Conservation (phyloP, 2,888 invertebrate genomes). For the Archaeoteleia sp. region DNA sequence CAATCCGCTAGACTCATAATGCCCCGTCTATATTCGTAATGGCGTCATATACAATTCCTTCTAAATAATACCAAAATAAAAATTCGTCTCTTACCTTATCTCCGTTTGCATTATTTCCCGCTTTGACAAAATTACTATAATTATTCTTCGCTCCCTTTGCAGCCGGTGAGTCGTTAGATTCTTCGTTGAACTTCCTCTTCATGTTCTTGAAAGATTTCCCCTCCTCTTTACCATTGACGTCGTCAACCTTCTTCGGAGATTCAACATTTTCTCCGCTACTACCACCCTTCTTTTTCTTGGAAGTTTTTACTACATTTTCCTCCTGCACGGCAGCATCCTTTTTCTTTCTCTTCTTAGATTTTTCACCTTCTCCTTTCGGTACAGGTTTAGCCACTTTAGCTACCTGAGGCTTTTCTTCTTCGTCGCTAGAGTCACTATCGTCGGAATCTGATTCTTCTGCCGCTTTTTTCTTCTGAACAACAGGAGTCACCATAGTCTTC, state of each 20-base stretch:
- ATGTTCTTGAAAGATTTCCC: constrained; percentile 34
- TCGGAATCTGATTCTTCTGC: constrained; percentile 59
- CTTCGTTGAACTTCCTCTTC: constrained; percentile 69
- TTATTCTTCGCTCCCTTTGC: constrained; percentile 63
- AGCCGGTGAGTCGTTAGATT: constrained; percentile 71
- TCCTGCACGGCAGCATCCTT: too few relatives aligned
- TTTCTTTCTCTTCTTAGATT: constrained; percentile 52
- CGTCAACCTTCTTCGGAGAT: constrained; percentile 22
- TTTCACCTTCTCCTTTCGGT: too few relatives aligned
- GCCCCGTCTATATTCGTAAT: too few relatives aligned
- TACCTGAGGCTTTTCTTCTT: constrained; percentile 34
- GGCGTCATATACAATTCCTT: constrained; percentile 1
- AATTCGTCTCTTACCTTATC: constrained; percentile 62
- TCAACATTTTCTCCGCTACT: constrained; percentile 27
- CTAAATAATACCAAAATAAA: neutral
- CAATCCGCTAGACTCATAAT: too few relatives aligned
- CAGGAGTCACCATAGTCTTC: constrained; percentile 20
- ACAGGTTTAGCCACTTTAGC: too few relatives aligned
- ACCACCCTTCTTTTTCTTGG: too few relatives aligned
- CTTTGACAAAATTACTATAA: constrained; percentile 85
- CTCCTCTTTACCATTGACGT: too few relatives aligned
- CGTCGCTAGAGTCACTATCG: constrained; percentile 60
- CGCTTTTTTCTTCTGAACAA: constrained; percentile 51
- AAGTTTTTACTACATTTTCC: too few relatives aligned
- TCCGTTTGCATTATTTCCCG: constrained; percentile 73